phyloP scores from a whole-genome alignment of 2,113 vertebrate species.

The Fukomys damarensis region DNA sequence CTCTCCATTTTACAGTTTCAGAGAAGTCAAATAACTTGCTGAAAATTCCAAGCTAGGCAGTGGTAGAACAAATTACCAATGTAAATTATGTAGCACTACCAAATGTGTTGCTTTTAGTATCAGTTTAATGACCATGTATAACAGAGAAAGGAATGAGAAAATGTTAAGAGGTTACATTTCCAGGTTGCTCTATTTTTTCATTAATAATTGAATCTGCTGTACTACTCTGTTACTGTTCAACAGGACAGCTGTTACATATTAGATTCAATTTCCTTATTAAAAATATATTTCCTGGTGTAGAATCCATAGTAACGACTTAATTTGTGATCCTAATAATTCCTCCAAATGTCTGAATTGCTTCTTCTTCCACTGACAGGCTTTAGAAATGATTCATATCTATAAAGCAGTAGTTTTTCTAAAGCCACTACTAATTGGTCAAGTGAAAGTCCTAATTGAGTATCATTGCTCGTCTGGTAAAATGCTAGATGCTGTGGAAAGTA shows the following conservation, averaged over 20 bases:
- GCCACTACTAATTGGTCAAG: background rate
- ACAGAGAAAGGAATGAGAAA: conserved; percentile 43
- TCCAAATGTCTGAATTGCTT: conserved; percentile 60
- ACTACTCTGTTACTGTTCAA: conserved; percentile 62
- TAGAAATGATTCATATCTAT: conserved; percentile 57
- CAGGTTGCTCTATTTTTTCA: conserved; percentile 64
- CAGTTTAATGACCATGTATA: background rate
- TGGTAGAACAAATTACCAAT: background rate
- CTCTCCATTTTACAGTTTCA: background rate
- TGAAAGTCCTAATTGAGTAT: background rate
- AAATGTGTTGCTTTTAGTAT: background rate
- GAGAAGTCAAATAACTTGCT: background rate
- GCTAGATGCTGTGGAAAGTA: background rate
- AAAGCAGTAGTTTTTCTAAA: conserved; percentile 60
- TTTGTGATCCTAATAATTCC: conserved; percentile 80
- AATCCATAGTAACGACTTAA: conserved; percentile 78
- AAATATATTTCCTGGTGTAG: conserved; percentile 76
- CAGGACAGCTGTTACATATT: conserved; percentile 76
- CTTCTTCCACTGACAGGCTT: conserved; percentile 39
- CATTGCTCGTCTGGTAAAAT: background rate
- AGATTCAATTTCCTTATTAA: conserved; percentile 81
- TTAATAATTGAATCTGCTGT: conserved; percentile 78
- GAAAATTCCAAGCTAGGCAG: background rate
- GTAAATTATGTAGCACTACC: background rate
- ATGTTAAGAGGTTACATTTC: conserved; percentile 57